These are phyloP conservation scores for Telmatherina bonti DNA, from an alignment of 2,797 vertebrate genomes.

Conservation along the genomic window DNA sequence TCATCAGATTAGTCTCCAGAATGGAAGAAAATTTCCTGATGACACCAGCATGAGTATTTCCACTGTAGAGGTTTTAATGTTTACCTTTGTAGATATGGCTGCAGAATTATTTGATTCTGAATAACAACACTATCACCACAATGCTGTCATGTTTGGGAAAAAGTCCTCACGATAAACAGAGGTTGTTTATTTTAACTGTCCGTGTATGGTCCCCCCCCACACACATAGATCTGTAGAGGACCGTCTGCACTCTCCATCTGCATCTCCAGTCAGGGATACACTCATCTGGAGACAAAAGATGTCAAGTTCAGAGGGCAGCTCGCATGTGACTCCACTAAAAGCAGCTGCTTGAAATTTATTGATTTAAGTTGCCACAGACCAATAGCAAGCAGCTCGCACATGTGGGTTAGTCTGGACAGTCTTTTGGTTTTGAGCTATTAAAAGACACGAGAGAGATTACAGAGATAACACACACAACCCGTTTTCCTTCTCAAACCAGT, in stretches of 20 bases:
- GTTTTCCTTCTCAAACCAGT: background rate
- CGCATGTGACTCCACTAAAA: background rate
- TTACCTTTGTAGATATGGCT: conserved; percentile 20
- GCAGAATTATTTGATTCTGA: background rate
- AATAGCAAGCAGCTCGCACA: background rate
- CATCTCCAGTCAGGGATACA: conserved; percentile 8
- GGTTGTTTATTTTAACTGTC: background rate
- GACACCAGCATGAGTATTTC: conserved; percentile 1
- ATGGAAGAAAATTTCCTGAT: background rate
- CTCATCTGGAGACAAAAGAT: conserved; percentile 19
- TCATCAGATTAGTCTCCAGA: background rate
- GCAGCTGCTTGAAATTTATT: conserved; percentile 9
- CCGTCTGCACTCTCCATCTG: conserved; percentile 3
- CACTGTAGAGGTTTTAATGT: conserved; percentile 7
- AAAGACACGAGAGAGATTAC: background rate
- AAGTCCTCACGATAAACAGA: conserved; percentile 28
- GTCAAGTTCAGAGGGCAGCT: background rate
- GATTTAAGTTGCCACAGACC: conserved; percentile 6
- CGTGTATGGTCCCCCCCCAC: conserved; percentile 10
- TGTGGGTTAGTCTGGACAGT: background rate
- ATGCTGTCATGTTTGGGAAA: background rate
- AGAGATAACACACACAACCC: background rate
- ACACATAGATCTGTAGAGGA: background rate
- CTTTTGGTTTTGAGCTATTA: background rate
- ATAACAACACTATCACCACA: background rate